Conservation (phyloP, 2,888 invertebrate genomes). For the Meteorus colon region DNA sequence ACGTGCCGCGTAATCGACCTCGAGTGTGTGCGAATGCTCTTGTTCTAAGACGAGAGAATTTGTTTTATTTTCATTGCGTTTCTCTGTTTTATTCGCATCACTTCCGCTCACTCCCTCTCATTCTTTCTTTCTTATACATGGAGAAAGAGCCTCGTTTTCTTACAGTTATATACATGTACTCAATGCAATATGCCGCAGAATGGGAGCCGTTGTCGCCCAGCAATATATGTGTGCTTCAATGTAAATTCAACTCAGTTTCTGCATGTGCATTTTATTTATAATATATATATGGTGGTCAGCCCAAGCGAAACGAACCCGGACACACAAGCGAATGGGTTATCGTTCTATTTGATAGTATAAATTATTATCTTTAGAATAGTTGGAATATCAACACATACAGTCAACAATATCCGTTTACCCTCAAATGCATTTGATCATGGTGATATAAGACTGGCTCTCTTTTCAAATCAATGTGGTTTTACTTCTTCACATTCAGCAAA, state of each 20-base stretch:
- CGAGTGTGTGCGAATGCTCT: conserved; percentile 16
- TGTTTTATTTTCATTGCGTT: conserved; percentile 23
- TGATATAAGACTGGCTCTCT: too few relatives aligned
- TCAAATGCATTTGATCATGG: neutral
- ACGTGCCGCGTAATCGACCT: conserved; percentile 28
- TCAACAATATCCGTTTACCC: neutral
- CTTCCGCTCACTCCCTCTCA: conserved; percentile 25
- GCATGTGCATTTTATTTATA: neutral
- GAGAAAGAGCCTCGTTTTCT: neutral
- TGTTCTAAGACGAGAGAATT: conserved; percentile 24
- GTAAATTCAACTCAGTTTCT: conserved; percentile 38
- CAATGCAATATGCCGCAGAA: conserved; percentile 40
- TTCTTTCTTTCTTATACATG: conserved; percentile 17
- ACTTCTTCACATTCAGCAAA: too few relatives aligned
- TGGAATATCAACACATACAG: conserved; percentile 2
- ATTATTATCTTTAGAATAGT: conserved; percentile 23
- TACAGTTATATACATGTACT: conserved; percentile 13
- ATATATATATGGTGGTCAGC: neutral
- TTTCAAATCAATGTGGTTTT: too few relatives aligned
- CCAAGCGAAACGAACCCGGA: conserved; percentile 39
- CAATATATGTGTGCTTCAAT: conserved; percentile 38
- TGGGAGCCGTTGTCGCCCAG: conserved; percentile 42
- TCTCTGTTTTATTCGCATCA: neutral
- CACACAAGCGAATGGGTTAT: conserved; percentile 35
- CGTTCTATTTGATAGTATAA: conserved; percentile 28